Evolutionary conservation across 2,113 vertebrate species (phyloP), one percentile per base, ranked within the genome.

Genomic region (Spilogale gracilis): DNA sequence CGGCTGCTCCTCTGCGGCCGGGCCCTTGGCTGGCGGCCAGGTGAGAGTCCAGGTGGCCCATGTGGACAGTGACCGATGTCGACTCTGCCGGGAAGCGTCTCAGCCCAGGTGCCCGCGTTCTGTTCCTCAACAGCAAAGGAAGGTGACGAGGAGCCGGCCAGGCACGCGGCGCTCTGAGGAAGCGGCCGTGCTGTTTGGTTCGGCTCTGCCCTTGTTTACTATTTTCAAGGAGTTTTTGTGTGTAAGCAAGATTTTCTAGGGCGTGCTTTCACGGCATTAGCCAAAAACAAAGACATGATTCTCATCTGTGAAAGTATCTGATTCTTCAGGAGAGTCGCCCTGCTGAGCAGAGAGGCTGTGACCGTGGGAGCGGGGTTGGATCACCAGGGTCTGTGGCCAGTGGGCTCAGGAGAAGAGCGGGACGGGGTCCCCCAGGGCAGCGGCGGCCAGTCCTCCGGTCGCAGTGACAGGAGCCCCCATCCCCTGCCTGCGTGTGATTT

Each of bases 181-280:
- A 21, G 4, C 20, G 45, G 17, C 69, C 2, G 23, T 0, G 1
- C 27, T 2, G 0, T 1, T 12, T 10, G 0, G 25, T n/a, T 58
- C 32, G 32, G n/a, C 23, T 1, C 54, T 27, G 1, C 14, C 32
- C 81, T 2, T 0, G 16, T 60, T 71, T 21, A 27, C 18, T 21
- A 0, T 97, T 61, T 60, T 79, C 13, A 88, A 18, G 79, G 84
- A 48, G 43, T 21, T 74, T 43, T 0, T 54, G 2, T 27, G 11
- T 14, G 2, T 14, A n/a, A 16, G 3, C 14, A 32, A 0, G 1
- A 38, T 69, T 52, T 58, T 83, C 58, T 27, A 38, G 56, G 10
- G 6, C 14, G 16, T 3, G 1, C 60, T 76, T 54, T 63, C 65
- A 1, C 18, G n/a, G 20, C 7, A 9, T 67, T 84, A 78, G 14